phyloP scores from a whole-genome alignment of 2,888 invertebrate species.

The Ephialtes manifestator region DNA sequence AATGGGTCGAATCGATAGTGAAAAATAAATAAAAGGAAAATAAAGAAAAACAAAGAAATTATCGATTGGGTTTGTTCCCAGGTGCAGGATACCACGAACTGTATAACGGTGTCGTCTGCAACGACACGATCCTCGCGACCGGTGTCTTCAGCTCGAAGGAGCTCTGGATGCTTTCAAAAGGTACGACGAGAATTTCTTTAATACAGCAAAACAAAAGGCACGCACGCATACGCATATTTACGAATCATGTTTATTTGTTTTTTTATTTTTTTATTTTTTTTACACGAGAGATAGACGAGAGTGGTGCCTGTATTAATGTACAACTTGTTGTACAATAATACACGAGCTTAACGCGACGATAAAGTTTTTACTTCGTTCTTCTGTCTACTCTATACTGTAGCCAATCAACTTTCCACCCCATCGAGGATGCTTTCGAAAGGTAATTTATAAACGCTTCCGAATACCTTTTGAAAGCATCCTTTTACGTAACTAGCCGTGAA shows the following conservation, averaged over 20 bases:
- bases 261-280: background rate
- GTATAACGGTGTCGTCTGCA: conserved; percentile 99
- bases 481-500: conserved; percentile 35
- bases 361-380: conserved; percentile 47
- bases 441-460: conserved; percentile 78
- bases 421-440: conserved; percentile 85
- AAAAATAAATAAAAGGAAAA: conserved; percentile 40
- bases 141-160: conserved; percentile 99
- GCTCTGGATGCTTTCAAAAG: conserved; percentile 99
- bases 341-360: conserved; percentile 48
- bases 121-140: conserved; percentile 99
- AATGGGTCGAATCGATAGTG: conserved; percentile 45
- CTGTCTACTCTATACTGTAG: conserved; percentile 54
- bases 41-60: conserved; percentile 62
- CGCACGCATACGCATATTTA: conserved; percentile 36
- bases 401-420: conserved; percentile 62
- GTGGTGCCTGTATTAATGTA: conserved; percentile 28
- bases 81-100: conserved; percentile 92
- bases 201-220: conserved; percentile 36
- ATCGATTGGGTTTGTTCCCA: conserved; percentile 85
- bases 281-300: conserved; percentile 42
- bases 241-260: background rate
- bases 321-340: conserved; percentile 12
- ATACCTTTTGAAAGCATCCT: conserved; percentile 85
- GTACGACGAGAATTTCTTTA: conserved; percentile 87